Evolutionary conservation across 92 coral and sea anemone species (phyloP).

Genomic region (Anthopleura xanthogrammica): DNA sequence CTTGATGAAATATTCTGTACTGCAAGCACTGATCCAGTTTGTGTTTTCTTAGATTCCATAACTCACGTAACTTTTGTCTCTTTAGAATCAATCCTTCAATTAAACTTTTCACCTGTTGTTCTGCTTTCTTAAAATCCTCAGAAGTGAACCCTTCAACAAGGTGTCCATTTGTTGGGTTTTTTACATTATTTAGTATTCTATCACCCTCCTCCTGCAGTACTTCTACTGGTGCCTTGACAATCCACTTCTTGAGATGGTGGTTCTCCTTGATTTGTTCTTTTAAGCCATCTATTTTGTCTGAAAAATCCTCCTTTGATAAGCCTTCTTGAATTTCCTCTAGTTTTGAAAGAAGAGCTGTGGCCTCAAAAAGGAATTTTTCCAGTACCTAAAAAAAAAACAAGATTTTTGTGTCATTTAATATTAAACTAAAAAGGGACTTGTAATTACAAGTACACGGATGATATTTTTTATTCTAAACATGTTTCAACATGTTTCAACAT

Average conservation of each 20-base stretch:
- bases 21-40: slow-evolving; percentile 93
- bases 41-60: slow-evolving; percentile 88
- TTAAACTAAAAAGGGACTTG: too few relatives aligned
- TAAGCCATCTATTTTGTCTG: slow-evolving; percentile 79
- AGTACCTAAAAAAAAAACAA: slow-evolving; percentile 66
- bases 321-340: slow-evolving; percentile 98
- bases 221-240: slow-evolving; percentile 96
- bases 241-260: slow-evolving; percentile 98
- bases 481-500: too few relatives aligned
- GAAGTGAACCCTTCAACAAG: slow-evolving; percentile 65
- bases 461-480: too few relatives aligned
- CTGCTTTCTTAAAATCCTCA: slow-evolving; percentile 75
- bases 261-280: slow-evolving; percentile 90
- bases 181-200: slow-evolving; percentile 65
- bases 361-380: slow-evolving; percentile 98
- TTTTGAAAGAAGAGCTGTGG: slow-evolving; percentile 88
- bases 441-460: too few relatives aligned
- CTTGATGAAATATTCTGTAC: slow-evolving; percentile 86
- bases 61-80: slow-evolving; percentile 85
- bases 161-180: slow-evolving; percentile 68
- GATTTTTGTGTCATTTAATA: too few relatives aligned
- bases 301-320: slow-evolving; percentile 75
- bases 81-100: slow-evolving; percentile 85
- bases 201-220: slow-evolving; percentile 89
- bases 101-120: slow-evolving; percentile 73